Percentiles rank a stretch among this genome's conserved stretches.
These are phyloP conservation scores for Limnodromus scolopaceus DNA, from an alignment of 2,797 vertebrate species.

Conservation along the genomic window DNA sequence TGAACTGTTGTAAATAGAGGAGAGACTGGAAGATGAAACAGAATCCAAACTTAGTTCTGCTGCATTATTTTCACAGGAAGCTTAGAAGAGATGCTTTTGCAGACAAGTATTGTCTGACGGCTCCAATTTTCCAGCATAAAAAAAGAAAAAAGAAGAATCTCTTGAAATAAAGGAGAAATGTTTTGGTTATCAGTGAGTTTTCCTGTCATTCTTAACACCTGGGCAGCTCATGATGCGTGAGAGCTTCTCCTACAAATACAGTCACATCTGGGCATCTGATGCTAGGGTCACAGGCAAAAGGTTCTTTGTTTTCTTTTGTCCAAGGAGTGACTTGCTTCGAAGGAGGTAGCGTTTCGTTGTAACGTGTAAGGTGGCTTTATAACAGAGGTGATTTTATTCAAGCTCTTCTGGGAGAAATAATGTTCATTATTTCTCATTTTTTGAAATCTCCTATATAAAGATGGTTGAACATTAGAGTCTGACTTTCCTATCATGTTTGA, in stretches of 20 bases:
- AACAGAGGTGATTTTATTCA: not conserved
- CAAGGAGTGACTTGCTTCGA: not conserved
- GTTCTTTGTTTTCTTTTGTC: not conserved
- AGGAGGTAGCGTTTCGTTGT: not conserved
- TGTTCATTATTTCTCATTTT: not conserved
- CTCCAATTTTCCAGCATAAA: not conserved
- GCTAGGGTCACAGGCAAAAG: not conserved
- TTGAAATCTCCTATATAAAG: not conserved
- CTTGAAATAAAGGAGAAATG: not conserved
- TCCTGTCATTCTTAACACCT: not conserved
- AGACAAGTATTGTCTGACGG: not conserved
- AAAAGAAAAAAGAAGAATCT: not conserved
- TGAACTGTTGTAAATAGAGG: not conserved
- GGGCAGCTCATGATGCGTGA: not conserved
- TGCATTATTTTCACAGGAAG: not conserved
- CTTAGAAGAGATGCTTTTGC: not conserved
- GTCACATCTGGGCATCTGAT: not conserved
- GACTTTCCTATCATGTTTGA: not conserved
- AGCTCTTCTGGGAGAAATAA: not conserved
- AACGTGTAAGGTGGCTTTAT: not conserved
- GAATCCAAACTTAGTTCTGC: not conserved
- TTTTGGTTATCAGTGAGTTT: not conserved
- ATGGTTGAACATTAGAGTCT: not conserved
- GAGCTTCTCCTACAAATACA: not conserved
- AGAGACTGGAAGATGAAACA: not conserved